Base-by-base conservation (phyloP, 2,797 vertebrate species). In the Parotocinclus haroldoi region DNA sequence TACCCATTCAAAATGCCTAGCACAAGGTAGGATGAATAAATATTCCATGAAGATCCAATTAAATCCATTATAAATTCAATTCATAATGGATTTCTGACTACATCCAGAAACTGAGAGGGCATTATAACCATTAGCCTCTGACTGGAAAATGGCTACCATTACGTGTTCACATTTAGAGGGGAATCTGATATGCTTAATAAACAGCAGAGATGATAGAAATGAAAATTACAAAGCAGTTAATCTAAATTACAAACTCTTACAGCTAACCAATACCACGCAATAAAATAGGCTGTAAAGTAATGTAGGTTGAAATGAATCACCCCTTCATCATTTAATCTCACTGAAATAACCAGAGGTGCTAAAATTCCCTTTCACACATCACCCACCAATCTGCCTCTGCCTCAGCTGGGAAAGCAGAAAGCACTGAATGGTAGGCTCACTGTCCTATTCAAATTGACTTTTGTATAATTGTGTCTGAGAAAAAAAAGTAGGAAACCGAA, bases 271-370 rank as follows among this genome's bases (percentile, higher is more conserved):
- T 52, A 60, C 63, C 69, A 55, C 53, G 68, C 58, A 75, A 61
- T 66, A 53, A 64, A 17, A 56, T 69, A 58, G 63, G 72, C 72
- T 71, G 62, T 61, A 7, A 66, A 69, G 59, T 77, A 68, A 80
- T 27, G 27, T 27, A 27, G 27, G 27, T 27, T 27, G 27, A 27
- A 27, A 27, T 27, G 27, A 27, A 27, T 27, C 27, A 27, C 27
- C 27, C 2, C 27, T 5, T 27, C 27, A 27, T 27, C 27, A 27
- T 27, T 27, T 27, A 27, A 27, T 27, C 72, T 78, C 73, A 75
- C 50, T 69, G 36, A 68, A 64, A 74, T 74, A 68, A 73, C 60
- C 54, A 19, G 68, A 70, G 55, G 62, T 60, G 66, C 56, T 58
- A 46, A 72, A 75, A 72, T 68, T 39, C 63, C 51, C 60, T 52